phyloP scores from a whole-genome alignment of 1,140 invertebrate species.

The Drosophila guanche region DNA sequence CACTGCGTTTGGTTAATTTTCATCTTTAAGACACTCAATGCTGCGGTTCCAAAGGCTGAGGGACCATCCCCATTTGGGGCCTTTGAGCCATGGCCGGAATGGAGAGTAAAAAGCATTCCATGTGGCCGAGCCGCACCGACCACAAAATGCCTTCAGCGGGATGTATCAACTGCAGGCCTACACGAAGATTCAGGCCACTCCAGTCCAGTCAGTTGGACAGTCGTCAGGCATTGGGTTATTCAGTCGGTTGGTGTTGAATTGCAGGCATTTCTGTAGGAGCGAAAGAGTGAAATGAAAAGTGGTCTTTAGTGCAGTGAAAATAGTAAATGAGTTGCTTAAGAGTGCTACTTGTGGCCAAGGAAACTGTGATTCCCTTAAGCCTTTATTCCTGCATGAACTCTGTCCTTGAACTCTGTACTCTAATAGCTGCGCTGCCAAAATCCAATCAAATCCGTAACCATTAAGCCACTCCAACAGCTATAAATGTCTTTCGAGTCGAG shows the following conservation, averaged over 20 bases:
- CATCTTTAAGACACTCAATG: slow-evolving; percentile 80
- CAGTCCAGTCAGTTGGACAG: slow-evolving; percentile 18
- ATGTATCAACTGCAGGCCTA: slow-evolving; percentile 19
- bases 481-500: slow-evolving; percentile 6
- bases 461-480: neutral
- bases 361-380: neutral
- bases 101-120: slow-evolving; percentile 63
- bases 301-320: slow-evolving; percentile 25
- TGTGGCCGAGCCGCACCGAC: slow-evolving; percentile 57
- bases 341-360: neutral
- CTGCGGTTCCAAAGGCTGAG: slow-evolving; percentile 55
- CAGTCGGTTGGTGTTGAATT: slow-evolving; percentile 32
- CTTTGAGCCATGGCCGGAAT: slow-evolving; percentile 41
- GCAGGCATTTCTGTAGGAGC: slow-evolving; percentile 20
- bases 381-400: too few relatives aligned
- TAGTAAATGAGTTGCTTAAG: slow-evolving; percentile 16
- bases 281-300: slow-evolving; percentile 6
- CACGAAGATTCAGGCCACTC: slow-evolving; percentile 5
- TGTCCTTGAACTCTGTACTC: too few relatives aligned
- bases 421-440: too few relatives aligned
- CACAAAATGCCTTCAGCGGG: slow-evolving; percentile 67
- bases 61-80: neutral
- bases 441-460: slow-evolving; percentile 1
- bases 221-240: slow-evolving; percentile 9
- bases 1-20: slow-evolving; percentile 65